Base-by-base conservation (phyloP, 2,888 invertebrate species). In the Dinocampus coccinellae region DNA sequence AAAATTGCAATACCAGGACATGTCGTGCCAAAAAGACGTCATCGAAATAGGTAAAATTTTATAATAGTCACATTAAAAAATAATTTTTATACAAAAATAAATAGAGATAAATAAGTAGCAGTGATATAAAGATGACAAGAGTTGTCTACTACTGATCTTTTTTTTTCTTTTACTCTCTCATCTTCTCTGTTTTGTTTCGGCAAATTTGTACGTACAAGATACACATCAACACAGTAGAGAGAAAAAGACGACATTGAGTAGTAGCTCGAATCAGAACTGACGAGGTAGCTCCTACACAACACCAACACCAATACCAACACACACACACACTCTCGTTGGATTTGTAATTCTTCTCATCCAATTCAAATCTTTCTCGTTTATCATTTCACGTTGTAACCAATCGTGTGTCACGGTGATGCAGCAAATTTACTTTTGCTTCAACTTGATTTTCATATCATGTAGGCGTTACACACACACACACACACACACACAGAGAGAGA, bases 401-500 rank as follows among this genome's bases (percentile, higher is more conserved):
- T 72, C 68, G 71, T 62, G 65, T 60, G 71, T 61, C 65, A 7
- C n/a, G 34, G 42, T 66, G 66, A 70, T 60, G 65, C 42, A 66
- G 66, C 60, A 36, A 42, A 52, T 63, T n/a, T 16, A 13, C n/a
- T 64, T 42, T 11, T 20, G 53, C 42, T 42, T 47, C 16, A 2
- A 16, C 16, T 4, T 7, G 47, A n/a, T n/a, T 16, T n/a, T n/a
- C 52, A 34, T n/a, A n/a, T n/a, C 60, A 73, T 72, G 79, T 80
- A 78, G 80, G 76, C 75, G 79, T 73, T 70, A 47, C 2, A n/a
- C n/a, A n/a, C n/a, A n/a, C n/a, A n/a, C n/a, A n/a, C n/a, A n/a
- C n/a, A n/a, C n/a, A n/a, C n/a, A n/a, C n/a, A n/a, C n/a, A n/a
- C n/a, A n/a, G n/a, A n/a, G n/a, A n/a, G n/a, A n/a, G n/a, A n/a